Evolutionary conservation across 2,888 invertebrate genomes (phyloP).

Genomic region (Drosophila meridionalis): DNA sequence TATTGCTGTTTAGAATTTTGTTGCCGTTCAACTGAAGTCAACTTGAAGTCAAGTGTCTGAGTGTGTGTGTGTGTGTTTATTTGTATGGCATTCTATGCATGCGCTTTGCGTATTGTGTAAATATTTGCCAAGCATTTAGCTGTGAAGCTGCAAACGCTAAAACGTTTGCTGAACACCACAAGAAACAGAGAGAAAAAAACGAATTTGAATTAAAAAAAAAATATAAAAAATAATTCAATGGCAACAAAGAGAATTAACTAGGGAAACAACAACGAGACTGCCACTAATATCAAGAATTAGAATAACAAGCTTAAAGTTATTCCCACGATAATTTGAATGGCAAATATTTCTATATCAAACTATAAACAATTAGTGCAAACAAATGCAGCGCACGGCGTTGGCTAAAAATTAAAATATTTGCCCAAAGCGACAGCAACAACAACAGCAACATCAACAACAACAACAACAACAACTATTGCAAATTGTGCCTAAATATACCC

Average conservation of each 20-base stretch:
- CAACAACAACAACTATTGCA: constrained; percentile 34
- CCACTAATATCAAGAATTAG: constrained; percentile 49
- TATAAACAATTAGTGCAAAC: constrained; percentile 78
- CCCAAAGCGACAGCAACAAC: constrained; percentile 14
- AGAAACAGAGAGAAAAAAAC: constrained; percentile 19
- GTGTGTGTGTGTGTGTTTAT: neutral
- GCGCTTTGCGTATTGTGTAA: constrained; percentile 60
- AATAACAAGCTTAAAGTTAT: constrained; percentile 52
- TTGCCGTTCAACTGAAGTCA: constrained; percentile 8
- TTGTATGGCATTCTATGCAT: constrained; percentile 52
- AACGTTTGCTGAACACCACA: constrained; percentile 21
- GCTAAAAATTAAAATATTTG: constrained; percentile 69
- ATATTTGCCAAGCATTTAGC: constrained; percentile 79
- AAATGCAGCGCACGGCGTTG: constrained; percentile 50
- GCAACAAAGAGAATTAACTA: constrained; percentile 43
- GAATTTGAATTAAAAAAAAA: constrained; percentile 8
- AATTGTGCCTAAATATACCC: constrained; percentile 75
- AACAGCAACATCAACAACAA: constrained; percentile 12
- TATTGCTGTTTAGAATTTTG: neutral
- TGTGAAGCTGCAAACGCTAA: constrained; percentile 28
- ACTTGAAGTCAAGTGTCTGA: constrained; percentile 5
- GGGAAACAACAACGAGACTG: constrained; percentile 29
- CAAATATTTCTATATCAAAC: constrained; percentile 77
- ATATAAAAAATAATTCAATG: constrained; percentile 11
- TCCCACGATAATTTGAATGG: constrained; percentile 74